Conservation (phyloP, 2,888 invertebrate genomes). For the Trimorus sp. region DNA sequence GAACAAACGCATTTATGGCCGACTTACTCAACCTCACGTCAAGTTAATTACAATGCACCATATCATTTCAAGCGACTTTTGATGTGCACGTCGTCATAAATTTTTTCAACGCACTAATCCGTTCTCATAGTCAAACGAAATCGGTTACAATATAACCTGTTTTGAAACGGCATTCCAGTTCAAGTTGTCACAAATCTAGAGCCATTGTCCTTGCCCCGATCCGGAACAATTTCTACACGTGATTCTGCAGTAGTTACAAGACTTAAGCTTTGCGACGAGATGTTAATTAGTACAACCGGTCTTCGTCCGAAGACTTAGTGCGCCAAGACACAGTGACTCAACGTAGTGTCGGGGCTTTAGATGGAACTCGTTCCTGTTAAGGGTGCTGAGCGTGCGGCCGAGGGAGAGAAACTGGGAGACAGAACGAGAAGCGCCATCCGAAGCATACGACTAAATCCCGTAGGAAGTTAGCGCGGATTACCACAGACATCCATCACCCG, state of each 20-base stretch:
- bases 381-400: constrained; percentile 67
- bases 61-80: constrained; percentile 1
- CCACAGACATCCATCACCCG: constrained; percentile 80
- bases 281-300: constrained; percentile 80
- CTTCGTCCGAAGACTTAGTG: constrained; percentile 69
- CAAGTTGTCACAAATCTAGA: constrained; percentile 49
- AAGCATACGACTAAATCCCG: constrained; percentile 76
- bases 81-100: constrained; percentile 7
- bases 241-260: constrained; percentile 67
- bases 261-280: constrained; percentile 79
- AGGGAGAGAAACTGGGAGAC: constrained; percentile 29
- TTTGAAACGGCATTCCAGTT: constrained; percentile 41
- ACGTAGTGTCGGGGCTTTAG: constrained; percentile 80
- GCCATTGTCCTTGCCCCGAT: constrained; percentile 50
- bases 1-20: no score
- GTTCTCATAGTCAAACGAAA: constrained; percentile 17
- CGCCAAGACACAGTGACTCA: constrained; percentile 78
- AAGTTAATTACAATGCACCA: no score
- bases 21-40: no score
- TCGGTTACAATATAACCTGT: constrained; percentile 49
- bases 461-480: constrained; percentile 81
- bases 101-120: constrained; percentile 21
- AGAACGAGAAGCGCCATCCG: constrained; percentile 65
- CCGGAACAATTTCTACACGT: constrained; percentile 61
- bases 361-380: constrained; percentile 72